Base-by-base conservation (phyloP, 2,113 vertebrate species). In the Sebastes fasciatus region DNA sequence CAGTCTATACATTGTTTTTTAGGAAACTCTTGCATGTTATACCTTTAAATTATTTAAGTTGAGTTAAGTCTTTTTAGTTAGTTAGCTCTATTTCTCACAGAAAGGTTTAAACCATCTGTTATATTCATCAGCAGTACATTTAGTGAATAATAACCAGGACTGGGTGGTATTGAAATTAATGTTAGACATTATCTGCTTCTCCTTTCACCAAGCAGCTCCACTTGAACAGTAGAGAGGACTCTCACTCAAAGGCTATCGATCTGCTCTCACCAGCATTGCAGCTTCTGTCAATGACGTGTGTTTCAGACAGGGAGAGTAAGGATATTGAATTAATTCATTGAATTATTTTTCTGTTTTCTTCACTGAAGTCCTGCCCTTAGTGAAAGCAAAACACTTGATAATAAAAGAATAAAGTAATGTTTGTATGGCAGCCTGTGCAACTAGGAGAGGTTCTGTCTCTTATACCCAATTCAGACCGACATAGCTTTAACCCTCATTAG, bases 181-280 rank as follows among this genome's bases (percentile, higher is more conserved):
- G 26, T 69, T 23, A 4, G n/a, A 49, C 54, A 26, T 54, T 40
- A 54, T 78, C 42, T 55, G 21, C 62, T 40, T 34, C 34, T 3
- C 34, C 34, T 34, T 34, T 34, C 34, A 34, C 34, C 34, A 4
- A 34, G 34, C 34, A 2, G 64, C 48, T 57, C 14, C 58, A 43
- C 58, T 54, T 67, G 46, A 62, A 58, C 49, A 65, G 43, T 2
- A 34, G 34, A 72, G 51, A 58, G 21, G n/a, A 40, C 49, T 58
- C 45, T 49, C 60, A 51, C 67, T 72, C 43, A 23, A 14, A 69
- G 49, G 45, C 54, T 65, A 72, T 73, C n/a, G 61, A 73, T 78
- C 7, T 45, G 26, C 69, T 43, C 57, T 60, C 57, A 55, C 46
- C 21, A 40, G 75, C 70, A 12, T 58, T 6, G 23, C 16, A 65